Evolutionary conservation across 2,888 invertebrate species (phyloP), one percentile per base, ranked within the genome.

Genomic region (Hyalella azteca): DNA sequence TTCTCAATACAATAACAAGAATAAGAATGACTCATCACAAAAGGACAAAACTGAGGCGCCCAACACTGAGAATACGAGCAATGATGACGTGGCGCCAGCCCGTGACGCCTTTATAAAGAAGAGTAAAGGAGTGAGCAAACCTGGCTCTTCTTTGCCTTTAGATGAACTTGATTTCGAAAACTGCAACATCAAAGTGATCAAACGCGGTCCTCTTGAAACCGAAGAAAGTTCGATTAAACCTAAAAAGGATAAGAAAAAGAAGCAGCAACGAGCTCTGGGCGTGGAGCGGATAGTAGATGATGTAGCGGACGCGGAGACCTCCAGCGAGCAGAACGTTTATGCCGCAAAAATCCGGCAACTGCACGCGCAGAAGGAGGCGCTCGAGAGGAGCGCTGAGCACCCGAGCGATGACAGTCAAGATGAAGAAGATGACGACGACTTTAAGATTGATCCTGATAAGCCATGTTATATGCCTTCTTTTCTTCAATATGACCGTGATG

Each of bases 101-200:
- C n/a, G n/a, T n/a, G 66, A 66, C n/a, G 36, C 66, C 3, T 19
- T 66, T 5, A 66, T 66, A 36, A 66, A 66, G 36, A 66, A 66
- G 66, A 36, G 19, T 36, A 66, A 66, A 36, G 66, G 66, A 4
- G 66, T 36, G 4, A 66, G 36, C 26, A 66, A 36, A 15, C 66
- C 66, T 36, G 66, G 66, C 9, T 32, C 66, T 22, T 29, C 36
- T 36, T 36, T 66, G n/a, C 66, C 66, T 66, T 36, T 66, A 36
- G 66, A 66, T 32, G 66, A 66, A 66, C 66, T 66, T 7, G 66
- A 66, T 19, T 66, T 66, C 36, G 13, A 66, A n/a, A 66, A 36
- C 36, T 66, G 66, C n/a, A 66, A 66, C 66, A 36, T 66, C 15
- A 66, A 66, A 19, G 66, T 66, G 32, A 66, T 66, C 36, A 66